A percentile compares a stretch with the other conserved stretches of the same genome.
Conservation (phyloP, 2,888 invertebrate species). For the Melolontha melolontha region DNA sequence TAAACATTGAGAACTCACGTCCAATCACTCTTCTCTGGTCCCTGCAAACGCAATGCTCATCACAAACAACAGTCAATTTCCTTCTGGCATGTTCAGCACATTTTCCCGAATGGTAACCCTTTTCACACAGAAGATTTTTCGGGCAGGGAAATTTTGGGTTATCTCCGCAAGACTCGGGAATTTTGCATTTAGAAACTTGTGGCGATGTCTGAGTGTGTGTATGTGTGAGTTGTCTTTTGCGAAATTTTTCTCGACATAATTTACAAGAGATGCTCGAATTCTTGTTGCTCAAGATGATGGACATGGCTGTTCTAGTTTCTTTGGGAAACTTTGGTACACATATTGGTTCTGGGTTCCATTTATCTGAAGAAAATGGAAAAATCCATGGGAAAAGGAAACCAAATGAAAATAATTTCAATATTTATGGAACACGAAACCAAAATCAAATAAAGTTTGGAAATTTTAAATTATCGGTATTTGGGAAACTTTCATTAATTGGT, state of each 20-base stretch:
- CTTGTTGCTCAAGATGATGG: slow-evolving; percentile 48
- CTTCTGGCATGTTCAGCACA: slow-evolving; percentile 44
- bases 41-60: slow-evolving; percentile 38
- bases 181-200: slow-evolving; percentile 22
- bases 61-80: slow-evolving; percentile 40
- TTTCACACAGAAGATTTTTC: slow-evolving; percentile 51
- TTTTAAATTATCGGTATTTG: too few relatives aligned
- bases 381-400: not conserved
- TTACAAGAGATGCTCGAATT: slow-evolving; percentile 40
- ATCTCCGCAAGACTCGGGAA: slow-evolving; percentile 6
- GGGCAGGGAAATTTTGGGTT: slow-evolving; percentile 48
- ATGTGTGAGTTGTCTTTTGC: slow-evolving; percentile 29
- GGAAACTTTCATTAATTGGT: too few relatives aligned
- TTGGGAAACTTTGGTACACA: slow-evolving; percentile 51
- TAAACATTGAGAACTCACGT: slow-evolving; percentile 22
- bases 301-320: slow-evolving; percentile 55
- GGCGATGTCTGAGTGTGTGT: slow-evolving; percentile 44
- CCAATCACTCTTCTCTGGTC: slow-evolving; percentile 17
- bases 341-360: slow-evolving; percentile 19
- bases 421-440: too few relatives aligned
- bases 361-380: slow-evolving; percentile 9
- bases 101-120: slow-evolving; percentile 49
- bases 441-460: not conserved
- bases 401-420: too few relatives aligned
- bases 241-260: slow-evolving; percentile 34